Base-by-base conservation (phyloP, 2,797 vertebrate species). In the Chelon auratus region DNA sequence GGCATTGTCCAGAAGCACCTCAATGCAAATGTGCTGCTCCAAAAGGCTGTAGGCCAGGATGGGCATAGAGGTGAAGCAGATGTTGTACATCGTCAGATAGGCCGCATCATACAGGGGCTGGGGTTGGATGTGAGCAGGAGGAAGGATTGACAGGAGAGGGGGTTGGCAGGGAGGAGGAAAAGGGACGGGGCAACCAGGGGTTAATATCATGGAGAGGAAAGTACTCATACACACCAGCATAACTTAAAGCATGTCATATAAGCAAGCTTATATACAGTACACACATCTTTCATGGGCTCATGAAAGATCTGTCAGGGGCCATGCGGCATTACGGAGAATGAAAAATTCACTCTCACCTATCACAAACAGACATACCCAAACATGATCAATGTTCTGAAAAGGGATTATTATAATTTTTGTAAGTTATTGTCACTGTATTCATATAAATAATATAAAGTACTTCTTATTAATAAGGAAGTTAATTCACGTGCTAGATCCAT, bases 71-170 rank as follows among this genome's bases (percentile, higher is more conserved):
- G 98, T 99, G 95, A 99, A 99, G 95, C 98, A 99, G 94, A 99
- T 99, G 94, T 99, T 99, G 95, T 99, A 99, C 97, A 99, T 98
- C 87, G 97, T 99, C 93, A 99, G 95, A 88, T 99, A 99, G 87
- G 97, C 96, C 57, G 97, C 97, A 82, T 99, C 97, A 37, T 99
- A 99, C 73, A 99, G 94, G 17, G 98, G 97, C 98, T 99, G 91
- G 92, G 90, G 71, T 33, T 85, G 70, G 77, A 81, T 33, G 78
- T 77, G 54, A 77, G 78, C 47, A 81, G 76, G 71, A 65, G 64
- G 67, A 50, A 59, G 64, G 66, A 50, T 78, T 42, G 62, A 58
- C 48, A 77, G 65, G 52, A 60, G 57, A 58, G 43, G 20, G 55
- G 48, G 81, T 62, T 51, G 76, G 68, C 56, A 51, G 55, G 72